Conservation (phyloP, 2,888 invertebrate species). For the Polietes domitor region DNA sequence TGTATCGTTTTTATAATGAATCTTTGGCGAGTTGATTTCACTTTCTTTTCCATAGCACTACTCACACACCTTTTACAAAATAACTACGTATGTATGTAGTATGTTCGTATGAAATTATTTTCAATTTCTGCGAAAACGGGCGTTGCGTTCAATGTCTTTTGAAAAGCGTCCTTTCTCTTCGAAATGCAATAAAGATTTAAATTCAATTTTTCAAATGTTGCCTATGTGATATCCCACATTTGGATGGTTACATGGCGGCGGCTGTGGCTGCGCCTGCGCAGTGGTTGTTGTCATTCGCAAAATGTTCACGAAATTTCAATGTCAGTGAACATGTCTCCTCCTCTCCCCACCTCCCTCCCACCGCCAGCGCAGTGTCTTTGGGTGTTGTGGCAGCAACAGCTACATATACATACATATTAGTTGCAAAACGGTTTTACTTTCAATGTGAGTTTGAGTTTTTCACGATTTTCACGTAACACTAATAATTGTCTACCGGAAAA, state of each 20-base stretch:
- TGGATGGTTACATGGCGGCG: not conserved
- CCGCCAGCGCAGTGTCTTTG: not conserved
- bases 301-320: slow-evolving; percentile 62
- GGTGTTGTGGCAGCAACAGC: not conserved
- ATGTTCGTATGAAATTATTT: no score
- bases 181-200: slow-evolving; percentile 52
- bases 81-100: no score
- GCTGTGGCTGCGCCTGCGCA: not conserved
- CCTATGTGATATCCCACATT: no score
- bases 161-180: slow-evolving; percentile 56
- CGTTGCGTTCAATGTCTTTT: not conserved
- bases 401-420: not conserved
- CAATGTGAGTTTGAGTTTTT: slow-evolving; percentile 14
- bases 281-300: slow-evolving; percentile 40
- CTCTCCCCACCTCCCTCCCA: not conserved
- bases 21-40: no score
- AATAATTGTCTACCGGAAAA: slow-evolving; percentile 66
- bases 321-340: slow-evolving; percentile 62
- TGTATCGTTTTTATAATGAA: no score
- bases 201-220: slow-evolving; percentile 32
- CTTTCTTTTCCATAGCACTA: no score
- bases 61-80: no score
- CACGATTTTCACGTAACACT: slow-evolving; percentile 60
- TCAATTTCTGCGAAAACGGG: not conserved
- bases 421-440: slow-evolving; percentile 67